Percentiles rank a stretch among this genome's conserved stretches.
Evolutionary conservation across 2,113 vertebrate species (phyloP).

Genomic region (Neogale vison): DNA sequence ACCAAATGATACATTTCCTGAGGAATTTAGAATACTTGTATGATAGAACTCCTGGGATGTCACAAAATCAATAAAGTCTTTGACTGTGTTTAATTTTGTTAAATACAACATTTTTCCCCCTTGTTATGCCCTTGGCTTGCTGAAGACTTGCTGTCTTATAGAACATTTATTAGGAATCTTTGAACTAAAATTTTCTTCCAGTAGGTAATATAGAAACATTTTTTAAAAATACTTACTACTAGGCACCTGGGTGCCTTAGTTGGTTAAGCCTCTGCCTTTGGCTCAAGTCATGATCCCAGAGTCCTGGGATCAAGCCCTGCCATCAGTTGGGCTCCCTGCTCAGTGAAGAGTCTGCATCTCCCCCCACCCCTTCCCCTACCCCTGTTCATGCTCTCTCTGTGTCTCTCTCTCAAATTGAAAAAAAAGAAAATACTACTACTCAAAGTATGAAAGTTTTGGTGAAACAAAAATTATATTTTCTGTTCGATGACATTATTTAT

Average conservation of each 20-base stretch:
- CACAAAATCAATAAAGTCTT: background rate
- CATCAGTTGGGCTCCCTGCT: too few species aligned
- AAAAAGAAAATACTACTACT: background rate
- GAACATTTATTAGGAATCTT: background rate
- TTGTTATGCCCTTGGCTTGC: background rate
- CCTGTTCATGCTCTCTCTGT: too few species aligned
- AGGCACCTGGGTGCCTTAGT: too few species aligned
- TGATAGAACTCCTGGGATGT: background rate
- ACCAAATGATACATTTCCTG: background rate
- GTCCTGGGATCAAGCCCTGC: too few species aligned
- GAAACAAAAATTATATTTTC: background rate
- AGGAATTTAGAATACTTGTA: background rate
- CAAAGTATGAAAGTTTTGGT: background rate
- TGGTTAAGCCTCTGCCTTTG: too few species aligned
- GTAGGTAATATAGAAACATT: background rate
- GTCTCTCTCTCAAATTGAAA: too few species aligned
- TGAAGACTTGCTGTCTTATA: background rate
- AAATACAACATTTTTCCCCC: background rate
- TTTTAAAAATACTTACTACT: background rate
- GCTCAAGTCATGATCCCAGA: too few species aligned
- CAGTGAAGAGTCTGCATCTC: too few species aligned
- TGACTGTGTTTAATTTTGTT: background rate
- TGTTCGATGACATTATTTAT: background rate
- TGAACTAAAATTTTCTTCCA: background rate
- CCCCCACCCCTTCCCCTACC: too few species aligned